phyloP scores from a whole-genome alignment of 2,888 invertebrate species.

The Hipparchia semele region DNA sequence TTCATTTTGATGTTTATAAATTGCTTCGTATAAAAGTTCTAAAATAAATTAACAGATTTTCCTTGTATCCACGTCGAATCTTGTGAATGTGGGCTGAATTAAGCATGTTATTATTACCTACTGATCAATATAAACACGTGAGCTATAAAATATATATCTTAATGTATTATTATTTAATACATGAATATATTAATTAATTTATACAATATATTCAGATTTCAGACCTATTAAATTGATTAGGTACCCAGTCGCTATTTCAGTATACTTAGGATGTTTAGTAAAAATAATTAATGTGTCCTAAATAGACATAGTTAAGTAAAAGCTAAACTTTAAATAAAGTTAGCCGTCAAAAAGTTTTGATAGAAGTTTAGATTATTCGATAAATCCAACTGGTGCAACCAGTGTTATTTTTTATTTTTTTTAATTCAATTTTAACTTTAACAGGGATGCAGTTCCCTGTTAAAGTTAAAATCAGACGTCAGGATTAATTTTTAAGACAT shows the following conservation, averaged over 20 bases:
- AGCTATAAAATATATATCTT: conserved; percentile 4
- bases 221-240: conserved; percentile 3
- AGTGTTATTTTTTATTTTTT: too few relatives aligned
- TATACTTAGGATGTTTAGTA: background rate
- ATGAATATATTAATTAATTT: background rate
- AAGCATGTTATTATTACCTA: background rate
- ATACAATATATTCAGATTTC: background rate
- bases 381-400: too few relatives aligned
- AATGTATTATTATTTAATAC: conserved; percentile 2
- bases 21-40: conserved; percentile 18
- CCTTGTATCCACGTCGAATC: conserved; percentile 22
- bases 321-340: too few relatives aligned
- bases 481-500: too few relatives aligned
- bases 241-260: background rate
- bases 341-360: too few relatives aligned
- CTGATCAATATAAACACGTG: conserved; percentile 14
- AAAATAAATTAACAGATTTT: conserved; percentile 17
- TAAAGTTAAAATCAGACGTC: too few relatives aligned
- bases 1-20: conserved; percentile 26
- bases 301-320: too few relatives aligned
- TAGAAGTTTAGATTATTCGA: too few relatives aligned
- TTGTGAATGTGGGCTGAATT: conserved; percentile 11
- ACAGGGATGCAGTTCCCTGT: too few relatives aligned
- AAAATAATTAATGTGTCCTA: too few relatives aligned
- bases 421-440: too few relatives aligned